A percentile compares a stretch with the other conserved stretches of the same genome.
Conservation (phyloP, 1,140 invertebrate genomes). For the Vollenhovia emeryi region DNA sequence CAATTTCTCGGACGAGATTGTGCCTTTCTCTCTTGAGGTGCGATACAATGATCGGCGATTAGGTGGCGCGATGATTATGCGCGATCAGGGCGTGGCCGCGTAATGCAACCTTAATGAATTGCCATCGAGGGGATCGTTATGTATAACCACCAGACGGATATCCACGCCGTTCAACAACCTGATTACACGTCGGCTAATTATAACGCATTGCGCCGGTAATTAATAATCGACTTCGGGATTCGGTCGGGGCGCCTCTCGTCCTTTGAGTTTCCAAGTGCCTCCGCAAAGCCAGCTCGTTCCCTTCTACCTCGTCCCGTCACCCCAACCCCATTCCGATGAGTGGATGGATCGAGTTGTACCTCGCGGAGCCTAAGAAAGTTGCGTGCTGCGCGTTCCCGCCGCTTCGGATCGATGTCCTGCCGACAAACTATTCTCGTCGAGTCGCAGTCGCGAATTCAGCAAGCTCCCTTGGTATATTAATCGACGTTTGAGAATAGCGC, state of each 20-base stretch:
- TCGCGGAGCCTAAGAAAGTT: conserved; percentile 50
- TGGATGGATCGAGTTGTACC: conserved; percentile 49
- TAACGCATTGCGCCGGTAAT: conserved; percentile 80
- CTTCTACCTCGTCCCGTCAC: not conserved
- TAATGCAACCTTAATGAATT: conserved; percentile 80
- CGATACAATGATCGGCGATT: conserved; percentile 40
- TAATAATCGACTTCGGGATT: conserved; percentile 77
- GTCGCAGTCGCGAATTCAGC: conserved; percentile 19
- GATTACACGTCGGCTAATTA: conserved; percentile 82
- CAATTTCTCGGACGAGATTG: not conserved
- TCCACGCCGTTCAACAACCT: conserved; percentile 77
- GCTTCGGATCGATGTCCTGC: conserved; percentile 45
- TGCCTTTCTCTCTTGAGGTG: not conserved
- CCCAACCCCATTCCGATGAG: not conserved
- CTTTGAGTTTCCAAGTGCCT: conserved; percentile 12
- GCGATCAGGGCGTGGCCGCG: conserved; percentile 36
- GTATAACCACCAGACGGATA: conserved; percentile 79
- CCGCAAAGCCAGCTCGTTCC: not conserved
- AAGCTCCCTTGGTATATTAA: conserved; percentile 40
- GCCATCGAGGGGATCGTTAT: conserved; percentile 82
- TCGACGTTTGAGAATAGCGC: conserved; percentile 29
- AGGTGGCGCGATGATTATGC: conserved; percentile 40
- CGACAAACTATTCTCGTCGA: conserved; percentile 47
- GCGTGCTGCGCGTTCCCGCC: conserved; percentile 31
- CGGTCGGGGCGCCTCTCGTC: conserved; percentile 34